Conservation (phyloP, 2,888 invertebrate genomes). For the Willowsia nigromaculata region DNA sequence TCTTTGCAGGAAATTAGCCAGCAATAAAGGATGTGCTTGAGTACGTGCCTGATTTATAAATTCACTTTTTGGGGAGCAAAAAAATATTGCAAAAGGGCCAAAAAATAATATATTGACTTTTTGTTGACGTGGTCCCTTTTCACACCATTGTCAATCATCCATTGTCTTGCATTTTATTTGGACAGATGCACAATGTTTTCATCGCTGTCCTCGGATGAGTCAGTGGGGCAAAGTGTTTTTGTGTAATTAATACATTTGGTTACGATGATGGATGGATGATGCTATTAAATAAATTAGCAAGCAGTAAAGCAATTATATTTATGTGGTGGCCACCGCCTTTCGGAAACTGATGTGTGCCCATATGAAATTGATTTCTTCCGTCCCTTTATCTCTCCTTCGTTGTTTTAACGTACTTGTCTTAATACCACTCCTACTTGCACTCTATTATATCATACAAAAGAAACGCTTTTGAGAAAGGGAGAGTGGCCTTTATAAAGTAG, state of each 20-base stretch:
- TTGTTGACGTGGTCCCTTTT: conserved; percentile 35
- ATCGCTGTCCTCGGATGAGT: not conserved
- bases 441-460: not conserved
- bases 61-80: conserved; percentile 16
- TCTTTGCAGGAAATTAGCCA: conserved; percentile 59
- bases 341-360: conserved; percentile 60
- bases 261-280: not conserved
- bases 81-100: not conserved
- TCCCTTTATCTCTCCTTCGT: conserved; percentile 25
- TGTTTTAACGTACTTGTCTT: not conserved
- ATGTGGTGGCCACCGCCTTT: conserved; percentile 59
- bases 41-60: conserved; percentile 48
- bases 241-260: conserved; percentile 35
- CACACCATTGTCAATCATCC: conserved; percentile 32
- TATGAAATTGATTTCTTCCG: conserved; percentile 65
- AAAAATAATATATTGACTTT: conserved; percentile 27
- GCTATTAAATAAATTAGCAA: conserved; percentile 43
- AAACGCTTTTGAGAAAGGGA: not conserved
- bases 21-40: conserved; percentile 47
- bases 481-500: conserved; percentile 38
- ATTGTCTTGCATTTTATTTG: conserved; percentile 15
- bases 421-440: not conserved
- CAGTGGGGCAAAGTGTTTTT: not conserved
- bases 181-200: not conserved
- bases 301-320: conserved; percentile 30